Evolutionary conservation across 2,797 vertebrate species (phyloP).

Genomic region (Cetoscarus ocellatus): DNA sequence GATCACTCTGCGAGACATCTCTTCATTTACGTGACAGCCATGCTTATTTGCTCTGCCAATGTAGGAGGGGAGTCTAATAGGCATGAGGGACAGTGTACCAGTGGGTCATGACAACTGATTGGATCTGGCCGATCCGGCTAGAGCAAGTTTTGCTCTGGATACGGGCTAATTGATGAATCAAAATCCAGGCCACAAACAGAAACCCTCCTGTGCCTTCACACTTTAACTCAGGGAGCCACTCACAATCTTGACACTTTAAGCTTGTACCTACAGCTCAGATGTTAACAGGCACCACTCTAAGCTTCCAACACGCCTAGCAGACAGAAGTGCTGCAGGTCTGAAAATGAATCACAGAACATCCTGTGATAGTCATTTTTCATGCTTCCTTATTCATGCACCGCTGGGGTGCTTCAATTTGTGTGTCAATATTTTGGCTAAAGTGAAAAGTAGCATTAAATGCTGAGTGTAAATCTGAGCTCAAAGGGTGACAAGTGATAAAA

Average conservation of each 20-base stretch:
- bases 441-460: constrained; percentile 33
- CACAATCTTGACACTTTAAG: constrained; percentile 14
- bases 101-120: constrained; percentile 48
- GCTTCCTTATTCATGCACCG: constrained; percentile 40
- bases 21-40: constrained; percentile 77
- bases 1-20: constrained; percentile 80
- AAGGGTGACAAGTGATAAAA: constrained; percentile 23
- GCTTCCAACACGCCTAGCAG: constrained; percentile 45
- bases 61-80: constrained; percentile 49
- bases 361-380: constrained; percentile 36
- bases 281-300: constrained; percentile 42
- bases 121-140: constrained; percentile 44
- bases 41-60: constrained; percentile 67
- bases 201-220: constrained; percentile 24
- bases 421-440: constrained; percentile 57
- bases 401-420: neutral
- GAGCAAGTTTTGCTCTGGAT: constrained; percentile 27
- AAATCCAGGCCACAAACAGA: constrained; percentile 49
- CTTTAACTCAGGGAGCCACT: constrained; percentile 39
- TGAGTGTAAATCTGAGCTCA: constrained; percentile 22
- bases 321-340: constrained; percentile 42
- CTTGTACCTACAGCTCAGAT: constrained; percentile 26
- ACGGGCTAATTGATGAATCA: constrained; percentile 56
- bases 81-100: constrained; percentile 39
- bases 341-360: constrained; percentile 55